Percentiles rank a stretch among this genome's conserved stretches.
Conservation (phyloP, 37 sponge, comb jelly and placozoan genomes). For the Geodia barretti region DNA sequence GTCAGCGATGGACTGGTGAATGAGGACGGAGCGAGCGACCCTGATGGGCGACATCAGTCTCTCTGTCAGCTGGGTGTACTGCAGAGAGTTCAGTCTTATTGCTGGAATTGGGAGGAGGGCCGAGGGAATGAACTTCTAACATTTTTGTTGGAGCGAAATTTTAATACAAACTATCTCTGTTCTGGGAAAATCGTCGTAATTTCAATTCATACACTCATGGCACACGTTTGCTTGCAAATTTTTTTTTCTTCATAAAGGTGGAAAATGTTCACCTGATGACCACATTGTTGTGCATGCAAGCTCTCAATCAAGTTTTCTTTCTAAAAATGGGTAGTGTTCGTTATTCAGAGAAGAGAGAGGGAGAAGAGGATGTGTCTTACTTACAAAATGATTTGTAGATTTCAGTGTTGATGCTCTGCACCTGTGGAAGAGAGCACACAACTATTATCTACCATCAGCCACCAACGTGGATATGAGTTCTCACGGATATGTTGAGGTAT, state of each 20-base stretch:
- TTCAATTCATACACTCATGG: too few relatives aligned
- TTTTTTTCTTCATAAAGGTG: too few relatives aligned
- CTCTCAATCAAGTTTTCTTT: too few relatives aligned
- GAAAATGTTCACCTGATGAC: too few relatives aligned
- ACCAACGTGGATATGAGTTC: neutral
- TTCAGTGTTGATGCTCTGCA: conserved; percentile 35
- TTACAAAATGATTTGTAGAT: conserved; percentile 51
- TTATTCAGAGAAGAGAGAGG: neutral
- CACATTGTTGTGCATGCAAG: too few relatives aligned
- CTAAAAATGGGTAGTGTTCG: neutral
- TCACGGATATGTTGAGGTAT: conserved; percentile 57
- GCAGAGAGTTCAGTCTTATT: conserved; percentile 73
- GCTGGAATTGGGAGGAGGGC: conserved; percentile 16
- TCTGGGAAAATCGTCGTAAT: too few relatives aligned
- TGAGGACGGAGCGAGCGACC: conserved; percentile 79
- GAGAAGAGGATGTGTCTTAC: neutral
- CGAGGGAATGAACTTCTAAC: too few relatives aligned
- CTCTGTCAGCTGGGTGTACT: conserved; percentile 71
- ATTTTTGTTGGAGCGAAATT: too few relatives aligned
- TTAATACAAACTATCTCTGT: too few relatives aligned
- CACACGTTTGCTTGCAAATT: too few relatives aligned
- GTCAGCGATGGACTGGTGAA: conserved; percentile 87
- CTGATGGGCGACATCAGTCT: conserved; percentile 71
- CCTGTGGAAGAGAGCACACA: neutral
- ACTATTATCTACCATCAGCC: neutral